phyloP scores from a whole-genome alignment of 2,797 vertebrate species.

The Malurus splendens region DNA sequence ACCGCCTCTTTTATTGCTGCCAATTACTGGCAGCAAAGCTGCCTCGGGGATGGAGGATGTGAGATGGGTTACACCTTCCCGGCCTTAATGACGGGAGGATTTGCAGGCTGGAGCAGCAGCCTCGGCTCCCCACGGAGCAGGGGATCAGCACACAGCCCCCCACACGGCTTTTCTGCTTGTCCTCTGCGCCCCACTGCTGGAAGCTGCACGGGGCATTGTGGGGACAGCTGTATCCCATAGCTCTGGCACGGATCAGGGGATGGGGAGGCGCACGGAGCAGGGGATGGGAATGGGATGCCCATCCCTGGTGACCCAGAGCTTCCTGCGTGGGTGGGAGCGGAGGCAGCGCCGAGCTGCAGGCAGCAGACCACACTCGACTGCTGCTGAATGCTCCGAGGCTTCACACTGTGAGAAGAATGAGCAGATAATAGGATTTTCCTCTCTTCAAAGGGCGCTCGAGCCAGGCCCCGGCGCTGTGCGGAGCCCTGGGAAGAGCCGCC shows the following conservation, averaged over 20 bases:
- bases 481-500: background rate
- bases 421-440: conserved; percentile 61
- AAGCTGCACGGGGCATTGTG: accelerated
- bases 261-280: background rate
- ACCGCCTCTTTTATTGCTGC: conserved; percentile 45
- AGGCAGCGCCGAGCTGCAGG: background rate
- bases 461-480: background rate
- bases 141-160: background rate
- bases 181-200: background rate
- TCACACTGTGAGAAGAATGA: conserved; percentile 48
- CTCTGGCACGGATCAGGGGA: background rate
- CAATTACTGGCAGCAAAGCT: conserved; percentile 41
- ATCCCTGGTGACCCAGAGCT: background rate
- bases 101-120: background rate
- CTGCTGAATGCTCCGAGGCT: conserved; percentile 43
- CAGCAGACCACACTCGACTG: conserved; percentile 36
- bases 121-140: background rate
- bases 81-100: background rate
- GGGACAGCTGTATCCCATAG: background rate
- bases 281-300: background rate
- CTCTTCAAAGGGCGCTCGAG: conserved; percentile 38
- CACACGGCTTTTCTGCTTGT: background rate
- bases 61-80: conserved; percentile 15
- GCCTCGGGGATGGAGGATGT: conserved; percentile 10
- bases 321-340: background rate